Conservation (phyloP, 2,797 vertebrate species). For the Lateolabrax maculatus region DNA sequence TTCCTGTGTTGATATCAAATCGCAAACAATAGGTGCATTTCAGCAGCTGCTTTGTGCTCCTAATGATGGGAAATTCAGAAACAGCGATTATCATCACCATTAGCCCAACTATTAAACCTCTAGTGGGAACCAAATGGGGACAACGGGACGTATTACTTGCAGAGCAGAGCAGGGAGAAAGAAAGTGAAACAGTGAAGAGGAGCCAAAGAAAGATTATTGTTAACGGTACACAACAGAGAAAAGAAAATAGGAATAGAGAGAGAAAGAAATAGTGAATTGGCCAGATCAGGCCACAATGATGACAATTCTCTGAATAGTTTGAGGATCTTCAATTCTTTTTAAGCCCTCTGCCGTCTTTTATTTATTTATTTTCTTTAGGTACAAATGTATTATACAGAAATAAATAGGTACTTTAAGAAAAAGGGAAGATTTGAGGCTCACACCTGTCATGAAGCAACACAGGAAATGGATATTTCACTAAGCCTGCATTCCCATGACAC, state of each 20-base stretch:
- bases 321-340: no score
- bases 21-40: constrained; percentile 77
- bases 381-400: constrained; percentile 9
- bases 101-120: constrained; percentile 67
- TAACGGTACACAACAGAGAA: not conserved
- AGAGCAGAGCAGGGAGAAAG: not conserved
- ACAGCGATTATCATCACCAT: constrained; percentile 65
- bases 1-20: constrained; percentile 76
- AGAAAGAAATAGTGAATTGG: not conserved
- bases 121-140: constrained; percentile 66
- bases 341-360: not conserved
- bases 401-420: constrained; percentile 12
- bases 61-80: constrained; percentile 73
- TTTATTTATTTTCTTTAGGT: no score
- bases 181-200: not conserved
- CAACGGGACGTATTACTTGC: constrained; percentile 56
- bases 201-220: not conserved
- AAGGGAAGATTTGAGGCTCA: no score
- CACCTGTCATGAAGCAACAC: no score
- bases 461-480: not conserved
- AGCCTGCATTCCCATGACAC: not conserved
- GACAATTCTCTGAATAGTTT: not conserved
- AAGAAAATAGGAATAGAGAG: not conserved
- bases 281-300: not conserved
- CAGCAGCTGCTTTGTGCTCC: constrained; percentile 65